These are phyloP conservation scores for Pantherophis vulpinus DNA, from an alignment of 2,797 vertebrate genomes.

Conservation along the genomic window DNA sequence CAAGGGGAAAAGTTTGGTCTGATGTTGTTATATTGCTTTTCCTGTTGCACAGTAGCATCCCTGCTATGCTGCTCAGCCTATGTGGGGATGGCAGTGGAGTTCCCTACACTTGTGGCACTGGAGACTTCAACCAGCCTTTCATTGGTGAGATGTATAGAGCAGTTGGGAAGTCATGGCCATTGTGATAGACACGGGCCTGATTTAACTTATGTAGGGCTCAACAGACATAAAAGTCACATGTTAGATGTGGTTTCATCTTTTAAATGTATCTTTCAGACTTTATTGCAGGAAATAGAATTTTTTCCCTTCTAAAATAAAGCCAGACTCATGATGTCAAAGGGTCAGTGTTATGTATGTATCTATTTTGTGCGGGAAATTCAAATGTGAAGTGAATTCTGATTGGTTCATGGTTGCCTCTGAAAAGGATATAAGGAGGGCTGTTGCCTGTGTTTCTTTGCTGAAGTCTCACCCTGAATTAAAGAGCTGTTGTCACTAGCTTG, in stretches of 20 bases:
- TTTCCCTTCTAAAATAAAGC: neutral
- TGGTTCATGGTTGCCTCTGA: too few relatives aligned
- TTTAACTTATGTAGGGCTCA: neutral
- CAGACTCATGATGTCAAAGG: neutral
- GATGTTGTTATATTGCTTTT: neutral
- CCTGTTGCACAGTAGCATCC: neutral
- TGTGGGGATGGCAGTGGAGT: neutral
- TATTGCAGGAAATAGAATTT: neutral
- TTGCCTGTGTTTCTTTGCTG: too few relatives aligned
- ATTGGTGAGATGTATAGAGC: neutral
- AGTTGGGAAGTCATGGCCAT: neutral
- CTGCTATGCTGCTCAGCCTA: neutral
- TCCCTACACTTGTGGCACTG: neutral
- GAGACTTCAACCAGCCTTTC: neutral
- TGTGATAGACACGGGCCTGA: neutral
- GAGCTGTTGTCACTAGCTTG: too few relatives aligned
- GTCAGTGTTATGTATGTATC: too few relatives aligned
- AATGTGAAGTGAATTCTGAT: too few relatives aligned
- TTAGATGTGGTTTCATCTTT: neutral
- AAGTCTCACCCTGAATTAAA: too few relatives aligned
- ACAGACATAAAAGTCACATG: neutral
- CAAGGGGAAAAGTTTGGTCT: neutral
- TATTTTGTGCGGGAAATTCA: too few relatives aligned
- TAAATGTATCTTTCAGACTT: neutral
- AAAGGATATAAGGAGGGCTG: too few relatives aligned